Evolutionary conservation across 2,888 invertebrate genomes (phyloP).

Genomic region (Caenorhabditis uteleia): DNA sequence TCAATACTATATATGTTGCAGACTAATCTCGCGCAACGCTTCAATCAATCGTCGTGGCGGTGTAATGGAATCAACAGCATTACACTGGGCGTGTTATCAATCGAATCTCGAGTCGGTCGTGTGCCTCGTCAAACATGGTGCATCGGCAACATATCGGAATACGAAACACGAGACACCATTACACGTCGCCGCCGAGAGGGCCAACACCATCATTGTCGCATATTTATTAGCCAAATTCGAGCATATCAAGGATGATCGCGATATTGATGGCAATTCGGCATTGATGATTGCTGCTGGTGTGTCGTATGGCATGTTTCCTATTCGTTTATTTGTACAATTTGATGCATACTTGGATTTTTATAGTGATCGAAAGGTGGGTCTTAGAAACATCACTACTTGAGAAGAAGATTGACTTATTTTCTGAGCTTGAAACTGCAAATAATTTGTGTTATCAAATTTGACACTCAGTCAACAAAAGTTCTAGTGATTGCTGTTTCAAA

Average conservation of each 20-base stretch:
- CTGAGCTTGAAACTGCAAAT: too few species aligned
- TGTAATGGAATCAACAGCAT: conserved; percentile 89
- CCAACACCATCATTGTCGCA: conserved; percentile 14
- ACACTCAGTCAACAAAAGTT: too few species aligned
- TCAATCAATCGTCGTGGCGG: conserved; percentile 90
- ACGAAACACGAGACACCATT: conserved; percentile 36
- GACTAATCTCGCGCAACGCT: conserved; percentile 68
- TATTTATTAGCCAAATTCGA: conserved; percentile 28
- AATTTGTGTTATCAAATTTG: too few species aligned
- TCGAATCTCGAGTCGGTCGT: conserved; percentile 12
- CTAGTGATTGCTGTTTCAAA: too few species aligned
- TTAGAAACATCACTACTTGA: not conserved
- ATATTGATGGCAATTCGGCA: conserved; percentile 9
- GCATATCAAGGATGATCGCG: conserved; percentile 7
- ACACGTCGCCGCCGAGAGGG: conserved; percentile 37
- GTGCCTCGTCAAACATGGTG: conserved; percentile 25
- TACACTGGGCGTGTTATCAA: conserved; percentile 84
- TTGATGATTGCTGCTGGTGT: conserved; percentile 13
- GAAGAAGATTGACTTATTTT: not conserved
- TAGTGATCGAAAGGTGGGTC: conserved; percentile 8
- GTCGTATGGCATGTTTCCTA: conserved; percentile 30
- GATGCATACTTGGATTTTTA: conserved; percentile 16
- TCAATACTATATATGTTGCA: not conserved
- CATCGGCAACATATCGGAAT: conserved; percentile 13
- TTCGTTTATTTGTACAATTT: conserved; percentile 15